Percentiles rank a stretch among this genome's conserved stretches.
Conservation (phyloP, 2,797 vertebrate genomes). For the Toxotes lorentzi region DNA sequence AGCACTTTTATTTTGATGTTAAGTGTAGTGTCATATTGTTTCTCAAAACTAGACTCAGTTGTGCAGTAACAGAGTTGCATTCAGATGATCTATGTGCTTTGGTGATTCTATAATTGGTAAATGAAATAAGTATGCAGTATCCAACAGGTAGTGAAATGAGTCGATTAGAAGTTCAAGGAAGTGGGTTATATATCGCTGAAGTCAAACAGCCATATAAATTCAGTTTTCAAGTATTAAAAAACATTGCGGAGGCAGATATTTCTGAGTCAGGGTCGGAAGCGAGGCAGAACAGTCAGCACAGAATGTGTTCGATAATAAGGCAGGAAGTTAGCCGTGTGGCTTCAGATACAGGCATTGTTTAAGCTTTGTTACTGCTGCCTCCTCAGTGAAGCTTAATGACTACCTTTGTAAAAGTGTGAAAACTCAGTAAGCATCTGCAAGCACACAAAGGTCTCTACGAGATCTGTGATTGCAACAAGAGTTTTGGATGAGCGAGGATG, state of each 20-base stretch:
- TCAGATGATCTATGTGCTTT: conserved; percentile 22
- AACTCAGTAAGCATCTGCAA: conserved; percentile 59
- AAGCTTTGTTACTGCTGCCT: conserved; percentile 38
- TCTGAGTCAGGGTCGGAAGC: conserved; percentile 14
- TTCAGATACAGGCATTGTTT: conserved; percentile 54
- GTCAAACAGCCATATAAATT: conserved; percentile 27
- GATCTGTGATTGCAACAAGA: conserved; percentile 51
- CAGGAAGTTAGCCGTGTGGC: conserved; percentile 38
- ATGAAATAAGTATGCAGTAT: conserved; percentile 20
- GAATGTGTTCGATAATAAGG: conserved; percentile 37
- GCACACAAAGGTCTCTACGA: conserved; percentile 53
- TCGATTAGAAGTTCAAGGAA: conserved; percentile 5
- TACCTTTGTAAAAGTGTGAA: conserved; percentile 53
- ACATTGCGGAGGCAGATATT: conserved; percentile 33
- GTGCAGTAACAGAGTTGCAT: conserved; percentile 5
- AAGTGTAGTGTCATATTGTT: conserved; percentile 13
- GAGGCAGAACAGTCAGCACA: conserved; percentile 30
- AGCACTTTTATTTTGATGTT: conserved; percentile 26
- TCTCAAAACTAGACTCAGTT: conserved; percentile 7
- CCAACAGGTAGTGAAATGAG: conserved; percentile 1
- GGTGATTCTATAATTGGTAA: conserved; percentile 24
- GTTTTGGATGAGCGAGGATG: conserved; percentile 51
- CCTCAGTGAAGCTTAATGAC: conserved; percentile 43
- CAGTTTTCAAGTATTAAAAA: conserved; percentile 42
- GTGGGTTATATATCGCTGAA: conserved; percentile 9